phyloP scores from a whole-genome alignment of 30 jellyfish, hydroid and myxozoan species.

The Hydra vulgaris region DNA sequence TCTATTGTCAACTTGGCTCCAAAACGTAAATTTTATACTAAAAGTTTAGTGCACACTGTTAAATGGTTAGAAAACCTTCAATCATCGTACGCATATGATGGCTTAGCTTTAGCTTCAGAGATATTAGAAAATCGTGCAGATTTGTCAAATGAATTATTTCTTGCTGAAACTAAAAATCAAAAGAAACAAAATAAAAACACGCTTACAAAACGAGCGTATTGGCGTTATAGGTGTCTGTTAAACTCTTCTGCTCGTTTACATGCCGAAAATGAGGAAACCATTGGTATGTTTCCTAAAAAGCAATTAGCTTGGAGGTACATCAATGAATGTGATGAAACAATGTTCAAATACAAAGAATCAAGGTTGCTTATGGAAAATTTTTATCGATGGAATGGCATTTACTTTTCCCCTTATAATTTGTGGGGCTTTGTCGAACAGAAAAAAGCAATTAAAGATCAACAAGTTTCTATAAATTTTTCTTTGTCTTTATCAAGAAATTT shows the following conservation, averaged over 20 bases:
- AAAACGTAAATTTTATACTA: not conserved
- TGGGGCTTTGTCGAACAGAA: not conserved
- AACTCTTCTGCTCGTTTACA: not conserved
- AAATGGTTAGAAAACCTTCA: not conserved
- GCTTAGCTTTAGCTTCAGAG: not conserved
- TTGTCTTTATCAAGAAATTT: not conserved
- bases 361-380: not conserved
- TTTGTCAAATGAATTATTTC: not conserved
- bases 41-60: not conserved
- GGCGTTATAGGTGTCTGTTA: not conserved
- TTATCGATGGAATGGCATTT: not conserved
- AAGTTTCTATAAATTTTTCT: not conserved
- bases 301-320: not conserved
- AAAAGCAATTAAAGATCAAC: not conserved
- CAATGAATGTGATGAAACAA: not conserved
- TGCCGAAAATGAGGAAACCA: not conserved
- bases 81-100: not conserved
- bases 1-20: not conserved
- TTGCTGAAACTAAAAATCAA: not conserved
- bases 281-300: not conserved
- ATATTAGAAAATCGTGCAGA: not conserved
- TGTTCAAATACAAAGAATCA: not conserved
- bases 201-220: not conserved
- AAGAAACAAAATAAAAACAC: too few relatives aligned
- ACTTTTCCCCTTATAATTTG: not conserved